A percentile compares a stretch with the other conserved stretches of the same genome.
Evolutionary conservation across 92 coral and sea anemone genomes (phyloP).

Genomic region (Zoanthus solanderi): DNA sequence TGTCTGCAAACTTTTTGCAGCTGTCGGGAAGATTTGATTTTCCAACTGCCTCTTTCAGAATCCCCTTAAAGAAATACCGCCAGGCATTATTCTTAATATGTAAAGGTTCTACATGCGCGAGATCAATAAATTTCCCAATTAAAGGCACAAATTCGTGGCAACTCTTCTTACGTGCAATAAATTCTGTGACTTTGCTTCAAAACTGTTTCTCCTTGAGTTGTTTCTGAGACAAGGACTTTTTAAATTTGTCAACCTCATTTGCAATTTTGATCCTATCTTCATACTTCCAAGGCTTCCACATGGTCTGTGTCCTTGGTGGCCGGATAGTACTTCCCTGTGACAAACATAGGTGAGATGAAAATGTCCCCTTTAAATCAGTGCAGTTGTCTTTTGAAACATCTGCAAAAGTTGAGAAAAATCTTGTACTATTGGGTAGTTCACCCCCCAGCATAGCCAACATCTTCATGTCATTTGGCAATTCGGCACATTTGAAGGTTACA

Average conservation of each 20-base stretch:
- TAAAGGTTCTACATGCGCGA: slow-evolving; percentile 53
- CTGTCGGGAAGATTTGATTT: slow-evolving; percentile 46
- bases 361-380: slow-evolving; percentile 57
- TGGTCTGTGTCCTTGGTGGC: slow-evolving; percentile 17
- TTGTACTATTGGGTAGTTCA: slow-evolving; percentile 70
- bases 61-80: slow-evolving; percentile 50
- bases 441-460: slow-evolving; percentile 87
- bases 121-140: slow-evolving; percentile 51
- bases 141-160: slow-evolving; percentile 58
- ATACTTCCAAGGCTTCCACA: slow-evolving; percentile 56
- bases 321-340: slow-evolving; percentile 43
- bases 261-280: slow-evolving; percentile 40
- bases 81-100: slow-evolving; percentile 55
- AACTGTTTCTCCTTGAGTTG: slow-evolving; percentile 34
- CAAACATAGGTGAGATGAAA: slow-evolving; percentile 5
- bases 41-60: slow-evolving; percentile 50
- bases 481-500: slow-evolving; percentile 58
- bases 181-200: slow-evolving; percentile 46
- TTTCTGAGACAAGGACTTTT: slow-evolving; percentile 36
- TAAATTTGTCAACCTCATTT: slow-evolving; percentile 53
- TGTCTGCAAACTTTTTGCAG: slow-evolving; percentile 53
- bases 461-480: slow-evolving; percentile 82
- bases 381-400: slow-evolving; percentile 63
- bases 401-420: slow-evolving; percentile 73
- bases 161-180: slow-evolving; percentile 50